Evolutionary conservation across 1,140 invertebrate genomes (phyloP), one percentile per base, ranked within the genome.

Genomic region (Vanessa atalanta): DNA sequence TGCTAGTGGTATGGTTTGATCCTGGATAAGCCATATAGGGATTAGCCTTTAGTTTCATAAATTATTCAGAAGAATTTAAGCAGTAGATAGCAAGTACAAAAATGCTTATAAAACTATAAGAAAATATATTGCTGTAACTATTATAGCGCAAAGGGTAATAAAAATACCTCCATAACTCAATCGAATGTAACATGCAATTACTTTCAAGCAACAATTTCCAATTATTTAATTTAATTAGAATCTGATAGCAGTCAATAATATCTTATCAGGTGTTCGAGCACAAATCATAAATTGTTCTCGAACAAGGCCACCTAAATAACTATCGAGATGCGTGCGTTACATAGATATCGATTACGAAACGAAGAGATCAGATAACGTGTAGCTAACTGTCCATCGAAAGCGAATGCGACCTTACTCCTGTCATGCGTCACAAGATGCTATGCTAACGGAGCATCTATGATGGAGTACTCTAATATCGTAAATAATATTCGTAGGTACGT

Each of bases 301-400:
- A 80, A 83, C 84, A 86, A 88, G 86, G 83, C 76, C 81, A 83
- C 77, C 78, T 72, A 79, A 76, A 80, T 74, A 79, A 82, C 71
- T 68, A 68, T 76, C 70, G 71, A 79, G 84, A 86, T 87, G 83
- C 57, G 57, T 83, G 82, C 80, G 78, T 79, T 78, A 79, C 78
- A 75, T 70, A 82, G 73, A 77, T 80, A 80, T 68, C 67, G 79
- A 79, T 90, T 88, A 86, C 85, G 84, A 85, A 86, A 91, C 79
- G 7, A 14, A 37, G 67, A 64, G 82, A 90, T 89, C 88, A 85
- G 88, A 91, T 89, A 90, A 83, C 67, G 73, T 47, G 79, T 81
- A 37, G 23, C 9, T 55, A 81, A 79, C 78, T 76, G 82, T 83
- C 68, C 79, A 79, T 79, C 77, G 84, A 88, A 85, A 87, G 85